Percentiles rank a stretch among this genome's conserved stretches.
These are phyloP conservation scores for Toxotes jaculatrix DNA, from an alignment of 2,113 vertebrate genomes.

Conservation along the genomic window DNA sequence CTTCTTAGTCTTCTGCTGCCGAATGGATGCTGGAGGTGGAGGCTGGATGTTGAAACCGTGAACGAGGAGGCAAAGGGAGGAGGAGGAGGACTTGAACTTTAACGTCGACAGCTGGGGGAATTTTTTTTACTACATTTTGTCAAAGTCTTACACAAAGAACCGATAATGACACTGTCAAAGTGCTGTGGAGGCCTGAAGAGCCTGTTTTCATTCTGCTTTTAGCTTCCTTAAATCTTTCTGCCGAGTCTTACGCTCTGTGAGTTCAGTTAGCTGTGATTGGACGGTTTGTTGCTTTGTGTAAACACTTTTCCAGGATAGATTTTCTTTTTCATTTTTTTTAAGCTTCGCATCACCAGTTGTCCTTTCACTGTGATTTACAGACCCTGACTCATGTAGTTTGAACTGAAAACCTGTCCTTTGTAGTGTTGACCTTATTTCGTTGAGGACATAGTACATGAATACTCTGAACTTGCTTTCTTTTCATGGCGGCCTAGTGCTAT, in stretches of 20 bases:
- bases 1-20: background rate
- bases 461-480: background rate
- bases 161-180: conserved; percentile 1
- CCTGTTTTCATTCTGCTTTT: conserved; percentile 40
- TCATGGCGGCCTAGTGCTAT: conserved; percentile 1
- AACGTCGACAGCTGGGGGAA: background rate
- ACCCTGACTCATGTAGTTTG: conserved; percentile 28
- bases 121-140: conserved; percentile 19
- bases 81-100: conserved; percentile 13
- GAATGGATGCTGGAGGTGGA: background rate
- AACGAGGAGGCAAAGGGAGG: conserved; percentile 24
- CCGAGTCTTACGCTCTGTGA: conserved; percentile 57
- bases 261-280: conserved; percentile 3
- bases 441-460: background rate
- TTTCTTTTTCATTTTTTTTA: conserved; percentile 1
- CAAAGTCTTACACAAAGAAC: conserved; percentile 60
- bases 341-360: conserved; percentile 20
- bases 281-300: conserved; percentile 4
- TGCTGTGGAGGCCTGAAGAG: conserved; percentile 4
- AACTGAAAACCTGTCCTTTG: conserved; percentile 18
- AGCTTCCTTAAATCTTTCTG: conserved; percentile 33
- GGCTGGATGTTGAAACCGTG: conserved; percentile 1
- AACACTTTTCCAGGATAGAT: background rate
- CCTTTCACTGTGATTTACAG: conserved; percentile 10
- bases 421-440: conserved; percentile 8